Evolutionary conservation across 2,113 vertebrate species (phyloP), one percentile per base, ranked within the genome.

Genomic region (Passer montanus): DNA sequence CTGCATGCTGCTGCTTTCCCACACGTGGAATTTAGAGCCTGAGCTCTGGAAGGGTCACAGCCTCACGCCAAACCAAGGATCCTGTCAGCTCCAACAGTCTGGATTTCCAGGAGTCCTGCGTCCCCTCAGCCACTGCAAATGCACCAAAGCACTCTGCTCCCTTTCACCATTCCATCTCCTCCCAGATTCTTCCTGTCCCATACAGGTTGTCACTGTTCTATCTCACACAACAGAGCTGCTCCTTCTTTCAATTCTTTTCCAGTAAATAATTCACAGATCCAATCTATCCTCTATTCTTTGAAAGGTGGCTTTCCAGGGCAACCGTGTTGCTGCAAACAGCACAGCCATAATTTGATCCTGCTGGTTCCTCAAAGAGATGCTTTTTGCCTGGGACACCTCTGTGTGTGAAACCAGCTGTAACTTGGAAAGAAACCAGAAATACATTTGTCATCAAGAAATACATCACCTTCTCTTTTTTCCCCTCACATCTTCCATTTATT

Each of bases 11-110:
- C 62, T 82, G 88, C 70, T 64, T 53, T 31, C 37, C 86, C 62
- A 41, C 30, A 15, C 11, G 1, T 3, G 13, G n/a, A 62, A 68
- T 77, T 73, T 8, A 60, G 46, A 30, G 70, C 22, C 35, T 64
- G 72, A 63, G 11, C 43, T 21, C 26, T 6, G 37, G 15, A 15
- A 15, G 52, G 58, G 16, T 68, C 2, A 0, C 6, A 33, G 77
- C 75, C 52, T 44, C 50, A 37, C 0, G 0, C 15, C 52, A 62
- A n/a, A 41, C 11, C 43, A 39, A 53, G 47, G 9, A 28, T 35
- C 49, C 55, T 24, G 41, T 13, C 41, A 41, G 41, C 41, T 41
- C 13, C 43, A 39, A 53, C 27, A 28, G 2, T 2, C 9, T 10
- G n/a, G 8, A 17, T 72, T 62, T 63, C 39, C 47, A 62, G 43